A percentile compares a stretch with the other conserved stretches of the same genome.
These are phyloP conservation scores for Chelonia mydas DNA, from an alignment of 2,797 vertebrate species.

Conservation along the genomic window DNA sequence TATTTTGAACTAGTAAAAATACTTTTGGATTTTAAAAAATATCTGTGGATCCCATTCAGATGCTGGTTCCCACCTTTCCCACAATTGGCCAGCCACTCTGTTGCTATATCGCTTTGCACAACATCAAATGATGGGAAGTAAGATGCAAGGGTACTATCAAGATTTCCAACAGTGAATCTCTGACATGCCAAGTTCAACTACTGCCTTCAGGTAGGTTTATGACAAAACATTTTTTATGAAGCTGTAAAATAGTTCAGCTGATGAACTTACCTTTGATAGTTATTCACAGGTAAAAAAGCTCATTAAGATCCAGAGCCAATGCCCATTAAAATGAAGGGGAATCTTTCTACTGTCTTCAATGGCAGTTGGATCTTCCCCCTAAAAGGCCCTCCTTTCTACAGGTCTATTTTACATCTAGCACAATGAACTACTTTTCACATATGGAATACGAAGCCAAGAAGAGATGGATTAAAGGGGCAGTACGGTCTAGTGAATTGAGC, in stretches of 20 bases:
- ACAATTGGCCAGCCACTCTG: not conserved
- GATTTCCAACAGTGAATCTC: not conserved
- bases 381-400: not conserved
- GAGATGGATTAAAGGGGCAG: not conserved
- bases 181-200: constrained; percentile 21
- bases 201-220: not conserved
- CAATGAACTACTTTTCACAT: not conserved
- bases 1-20: constrained; percentile 7
- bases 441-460: not conserved
- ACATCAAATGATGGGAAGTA: not conserved
- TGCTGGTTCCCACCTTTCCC: constrained; percentile 53
- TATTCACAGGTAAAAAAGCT: not conserved
- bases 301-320: not conserved
- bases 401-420: not conserved
- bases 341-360: not conserved
- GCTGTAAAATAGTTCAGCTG: constrained; percentile 30
- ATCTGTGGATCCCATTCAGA: constrained; percentile 7
- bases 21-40: constrained; percentile 37
- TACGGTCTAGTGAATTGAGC: not conserved
- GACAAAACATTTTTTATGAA: constrained; percentile 14
- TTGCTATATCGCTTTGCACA: not conserved
- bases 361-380: not conserved
- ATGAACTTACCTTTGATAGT: not conserved
- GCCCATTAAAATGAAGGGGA: not conserved
- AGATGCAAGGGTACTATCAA: not conserved